Evolutionary conservation across 2,797 vertebrate species (phyloP), one percentile per base, ranked within the genome.

Genomic region (Sebastes trivittatus): DNA sequence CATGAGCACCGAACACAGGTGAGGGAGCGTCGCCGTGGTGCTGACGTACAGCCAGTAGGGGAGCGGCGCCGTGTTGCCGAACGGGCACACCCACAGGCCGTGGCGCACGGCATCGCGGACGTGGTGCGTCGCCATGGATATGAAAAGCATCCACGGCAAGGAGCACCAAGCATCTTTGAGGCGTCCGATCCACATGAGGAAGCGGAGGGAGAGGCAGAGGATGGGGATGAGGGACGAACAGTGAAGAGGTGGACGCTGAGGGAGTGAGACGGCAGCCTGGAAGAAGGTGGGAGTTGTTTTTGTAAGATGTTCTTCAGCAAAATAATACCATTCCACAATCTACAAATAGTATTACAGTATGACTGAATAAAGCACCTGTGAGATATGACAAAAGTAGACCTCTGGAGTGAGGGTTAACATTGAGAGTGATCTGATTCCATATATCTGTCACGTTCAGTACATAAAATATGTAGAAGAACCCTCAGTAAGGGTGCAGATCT

Each of bases 131-230:
- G 96, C 96, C 96, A 98, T 97, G 58, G 98, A 97, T 72, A 99
- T 94, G 81, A 98, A 97, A 27, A 99, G 88, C 97, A 99, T 97
- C 98, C 97, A 99, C 2, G 98, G 98, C 88, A 99, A 94, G 87
- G 97, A 98, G 93, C 97, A 97, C 98, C 98, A 99, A 0, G 97
- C 97, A 66, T 98, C 97, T 87, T 97, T 98, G 82, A 99, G 96
- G 81, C 96, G 97, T 70, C 97, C 95, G 46, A 97, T 88, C 93
- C 97, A 96, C 97, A 98, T 97, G 72, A 96, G 90, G 78, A 98
- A 92, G 85, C 97, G 97, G 36, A 99, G 92, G 4, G 94, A 95
- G 89, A 99, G 94, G 73, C 95, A 98, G 65, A 96, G 92, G n/a
- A 96, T 55, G 0, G 97, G 98, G 75, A 99, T 97, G 89, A 98